Percentiles rank a stretch among this genome's conserved stretches.
Conservation (phyloP, 2,113 vertebrate species). For the Diadophis punctatus region DNA sequence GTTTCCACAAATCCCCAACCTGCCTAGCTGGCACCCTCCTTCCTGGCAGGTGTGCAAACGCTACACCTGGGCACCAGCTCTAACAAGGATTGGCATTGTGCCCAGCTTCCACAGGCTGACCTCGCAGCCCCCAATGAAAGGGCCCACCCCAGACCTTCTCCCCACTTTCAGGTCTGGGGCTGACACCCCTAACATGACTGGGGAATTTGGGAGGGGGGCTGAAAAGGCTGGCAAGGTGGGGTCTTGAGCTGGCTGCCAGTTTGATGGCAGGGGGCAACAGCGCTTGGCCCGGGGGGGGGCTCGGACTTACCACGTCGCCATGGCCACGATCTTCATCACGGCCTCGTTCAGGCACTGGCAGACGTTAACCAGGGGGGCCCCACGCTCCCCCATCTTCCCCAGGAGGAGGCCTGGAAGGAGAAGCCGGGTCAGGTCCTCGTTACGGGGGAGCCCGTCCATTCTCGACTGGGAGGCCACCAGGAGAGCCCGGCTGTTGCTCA, state of each 20-base stretch:
- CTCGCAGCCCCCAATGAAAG: neutral
- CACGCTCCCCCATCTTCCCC: slow-evolving; percentile 84
- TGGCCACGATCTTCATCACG: slow-evolving; percentile 87
- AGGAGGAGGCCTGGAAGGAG: slow-evolving; percentile 73
- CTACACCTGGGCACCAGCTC: neutral
- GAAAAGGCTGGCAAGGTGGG: neutral
- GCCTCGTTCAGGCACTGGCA: slow-evolving; percentile 88
- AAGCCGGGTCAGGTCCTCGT: neutral
- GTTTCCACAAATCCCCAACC: neutral
- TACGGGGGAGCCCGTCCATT: neutral
- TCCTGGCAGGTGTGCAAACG: neutral
- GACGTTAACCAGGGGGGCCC: slow-evolving; percentile 77
- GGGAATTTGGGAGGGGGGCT: too few species aligned
- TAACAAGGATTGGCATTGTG: neutral
- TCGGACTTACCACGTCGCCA: slow-evolving; percentile 78
- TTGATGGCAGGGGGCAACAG: neutral
- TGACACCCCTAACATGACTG: neutral
- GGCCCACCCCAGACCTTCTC: too few species aligned
- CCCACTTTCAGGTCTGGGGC: neutral
- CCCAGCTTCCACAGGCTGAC: neutral
- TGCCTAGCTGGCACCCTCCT: neutral
- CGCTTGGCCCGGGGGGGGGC: neutral
- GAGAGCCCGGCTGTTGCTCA: neutral
- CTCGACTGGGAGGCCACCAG: neutral
- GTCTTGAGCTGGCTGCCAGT: neutral